Percentiles rank a stretch among this genome's conserved stretches.
Evolutionary conservation across 2,113 vertebrate genomes (phyloP).

Genomic region (Tinamus guttatus): DNA sequence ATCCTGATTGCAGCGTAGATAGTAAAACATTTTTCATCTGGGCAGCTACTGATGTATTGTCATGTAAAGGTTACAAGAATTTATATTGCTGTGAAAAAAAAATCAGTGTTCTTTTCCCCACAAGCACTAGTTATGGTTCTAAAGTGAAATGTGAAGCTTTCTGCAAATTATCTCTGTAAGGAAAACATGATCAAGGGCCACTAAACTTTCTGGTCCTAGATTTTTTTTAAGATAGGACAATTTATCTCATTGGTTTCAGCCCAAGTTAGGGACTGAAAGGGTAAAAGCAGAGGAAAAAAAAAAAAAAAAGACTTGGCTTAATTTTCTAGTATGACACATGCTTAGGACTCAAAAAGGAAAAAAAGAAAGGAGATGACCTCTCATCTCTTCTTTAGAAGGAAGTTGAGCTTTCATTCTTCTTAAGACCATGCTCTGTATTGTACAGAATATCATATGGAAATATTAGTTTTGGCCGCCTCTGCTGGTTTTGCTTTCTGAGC

Average conservation of each 20-base stretch:
- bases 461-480: neutral
- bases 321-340: neutral
- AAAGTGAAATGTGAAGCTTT: constrained; percentile 25
- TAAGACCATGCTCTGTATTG: neutral
- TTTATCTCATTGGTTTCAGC: neutral
- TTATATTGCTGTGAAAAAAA: constrained; percentile 42
- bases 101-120: constrained; percentile 36
- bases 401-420: neutral
- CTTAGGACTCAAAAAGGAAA: neutral
- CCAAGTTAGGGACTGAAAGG: neutral
- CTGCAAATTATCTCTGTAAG: neutral
- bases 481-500: neutral
- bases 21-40: neutral
- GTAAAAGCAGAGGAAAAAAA: neutral
- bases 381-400: neutral
- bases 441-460: neutral
- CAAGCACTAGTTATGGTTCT: constrained; percentile 51
- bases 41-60: neutral
- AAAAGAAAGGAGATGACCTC: neutral
- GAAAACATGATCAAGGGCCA: constrained; percentile 23
- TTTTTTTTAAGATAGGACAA: neutral
- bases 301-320: neutral
- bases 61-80: constrained; percentile 6
- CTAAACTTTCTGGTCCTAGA: neutral
- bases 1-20: neutral